Evolutionary conservation across 2,888 invertebrate species (phyloP), one percentile per base, ranked within the genome.

Genomic region (Yponomeuta sedellus): DNA sequence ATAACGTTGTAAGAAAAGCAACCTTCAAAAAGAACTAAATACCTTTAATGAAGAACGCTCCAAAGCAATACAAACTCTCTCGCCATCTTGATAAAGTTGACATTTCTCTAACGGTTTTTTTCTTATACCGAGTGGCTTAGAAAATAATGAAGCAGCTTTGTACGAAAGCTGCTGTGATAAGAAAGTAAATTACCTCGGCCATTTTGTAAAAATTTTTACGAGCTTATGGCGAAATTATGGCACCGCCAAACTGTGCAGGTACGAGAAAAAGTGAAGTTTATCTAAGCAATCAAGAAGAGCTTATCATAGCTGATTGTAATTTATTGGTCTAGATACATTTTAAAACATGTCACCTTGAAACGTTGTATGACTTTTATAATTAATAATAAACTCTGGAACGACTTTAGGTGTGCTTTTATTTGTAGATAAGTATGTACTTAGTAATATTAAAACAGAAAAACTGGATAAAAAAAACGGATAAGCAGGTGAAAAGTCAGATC

Each of bases 141-240:
- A 59, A 59, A 59, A 59, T 59, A 59, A 59, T 59, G 59, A 25
- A 59, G 25, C 11, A 69, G 71, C 70, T 70, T 74, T 72, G 68
- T 61, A 66, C 67, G 72, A 75, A 78, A 75, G 75, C 75, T 73
- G 73, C 75, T 69, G 73, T 77, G 82, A 83, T 83, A 81, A 80
- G 77, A 75, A 52, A 75, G 76, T 82, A 79, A 80, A 82, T 83
- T 82, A 78, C 78, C 79, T 74, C 75, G 69, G 70, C 68, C 77
- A 77, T 73, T 79, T 76, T 80, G 44, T 52, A 16, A 79, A 81
- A 59, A 59, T 59, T 59, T 12, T 59, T 59, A 22, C 20, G 20
- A 19, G 25, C 25, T 52, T 52, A 52, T 3, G 16, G 22, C 20
- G 20, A 10, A n/a, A 58, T 58, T n/a, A 58, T 58, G 10, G 5